A percentile compares a stretch with the other conserved stretches of the same genome.
Conservation (phyloP, 2,797 vertebrate species). For the Hozukius guyotensis region DNA sequence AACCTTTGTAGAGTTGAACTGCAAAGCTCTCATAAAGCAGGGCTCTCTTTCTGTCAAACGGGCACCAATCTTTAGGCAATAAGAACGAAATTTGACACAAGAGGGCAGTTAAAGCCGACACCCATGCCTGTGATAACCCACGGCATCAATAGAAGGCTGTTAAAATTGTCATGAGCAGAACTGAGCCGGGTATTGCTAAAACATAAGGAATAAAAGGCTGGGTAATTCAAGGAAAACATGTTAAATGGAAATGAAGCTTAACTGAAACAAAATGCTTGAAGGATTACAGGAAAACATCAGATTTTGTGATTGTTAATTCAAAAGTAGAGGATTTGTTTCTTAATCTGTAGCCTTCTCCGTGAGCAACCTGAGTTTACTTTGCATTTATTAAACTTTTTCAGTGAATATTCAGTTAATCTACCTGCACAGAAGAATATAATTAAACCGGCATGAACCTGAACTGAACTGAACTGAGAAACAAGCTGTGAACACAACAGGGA, state of each 20-base stretch:
- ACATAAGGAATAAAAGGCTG: neutral
- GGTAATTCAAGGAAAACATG: neutral
- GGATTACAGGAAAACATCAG: neutral
- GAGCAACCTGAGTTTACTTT: neutral
- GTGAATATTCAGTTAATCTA: neutral
- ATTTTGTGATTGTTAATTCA: conserved; percentile 5
- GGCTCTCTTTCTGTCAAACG: neutral
- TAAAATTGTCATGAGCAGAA: neutral
- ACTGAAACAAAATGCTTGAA: neutral
- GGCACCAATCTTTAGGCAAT: neutral
- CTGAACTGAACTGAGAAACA: neutral
- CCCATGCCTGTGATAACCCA: neutral
- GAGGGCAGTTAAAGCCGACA: neutral
- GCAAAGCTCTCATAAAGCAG: neutral
- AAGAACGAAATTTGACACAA: neutral
- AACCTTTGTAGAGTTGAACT: neutral
- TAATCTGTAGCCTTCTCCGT: neutral
- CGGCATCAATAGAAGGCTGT: neutral
- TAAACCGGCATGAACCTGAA: neutral
- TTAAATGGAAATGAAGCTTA: neutral
- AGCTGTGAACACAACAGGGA: neutral
- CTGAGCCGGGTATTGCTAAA: neutral
- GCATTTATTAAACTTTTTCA: conserved; percentile 9
- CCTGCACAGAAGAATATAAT: neutral
- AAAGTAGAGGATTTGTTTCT: conserved; percentile 14